phyloP scores from a whole-genome alignment of 2,888 invertebrate species.

The Cantharis rustica region DNA sequence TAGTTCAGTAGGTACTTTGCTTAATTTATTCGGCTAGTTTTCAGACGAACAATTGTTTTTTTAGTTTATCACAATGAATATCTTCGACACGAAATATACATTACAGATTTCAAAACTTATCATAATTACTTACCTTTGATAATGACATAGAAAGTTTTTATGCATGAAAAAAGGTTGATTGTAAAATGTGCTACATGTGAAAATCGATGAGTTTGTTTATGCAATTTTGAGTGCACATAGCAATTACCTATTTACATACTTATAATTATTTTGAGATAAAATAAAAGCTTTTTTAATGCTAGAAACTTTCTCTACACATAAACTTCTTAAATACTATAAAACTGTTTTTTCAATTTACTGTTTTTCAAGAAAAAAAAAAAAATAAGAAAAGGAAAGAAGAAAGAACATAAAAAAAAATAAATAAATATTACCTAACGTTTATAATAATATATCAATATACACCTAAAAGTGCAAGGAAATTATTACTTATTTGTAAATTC shows the following conservation, averaged over 20 bases:
- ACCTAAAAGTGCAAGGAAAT: background rate
- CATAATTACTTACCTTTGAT: background rate
- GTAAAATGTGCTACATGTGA: background rate
- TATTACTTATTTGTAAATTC: background rate
- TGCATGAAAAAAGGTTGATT: background rate
- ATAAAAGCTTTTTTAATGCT: background rate
- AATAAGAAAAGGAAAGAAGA: background rate
- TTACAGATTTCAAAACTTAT: conserved; percentile 1
- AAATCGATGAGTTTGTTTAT: background rate
- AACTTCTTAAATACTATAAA: background rate
- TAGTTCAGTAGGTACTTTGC: background rate
- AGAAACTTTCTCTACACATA: background rate
- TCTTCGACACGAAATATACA: background rate
- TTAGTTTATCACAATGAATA: background rate
- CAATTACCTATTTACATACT: background rate
- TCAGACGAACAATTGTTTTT: background rate
- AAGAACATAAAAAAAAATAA: no score
- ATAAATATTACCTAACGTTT: no score
- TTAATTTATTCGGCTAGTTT: background rate
- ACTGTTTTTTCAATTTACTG: background rate
- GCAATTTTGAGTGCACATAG: background rate
- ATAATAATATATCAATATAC: no score
- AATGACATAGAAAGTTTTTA: conserved; percentile 9
- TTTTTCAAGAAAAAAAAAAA: background rate
- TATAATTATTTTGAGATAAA: background rate